Base-by-base conservation (phyloP, 2,888 invertebrate genomes). In the Coremacera marginata region DNA sequence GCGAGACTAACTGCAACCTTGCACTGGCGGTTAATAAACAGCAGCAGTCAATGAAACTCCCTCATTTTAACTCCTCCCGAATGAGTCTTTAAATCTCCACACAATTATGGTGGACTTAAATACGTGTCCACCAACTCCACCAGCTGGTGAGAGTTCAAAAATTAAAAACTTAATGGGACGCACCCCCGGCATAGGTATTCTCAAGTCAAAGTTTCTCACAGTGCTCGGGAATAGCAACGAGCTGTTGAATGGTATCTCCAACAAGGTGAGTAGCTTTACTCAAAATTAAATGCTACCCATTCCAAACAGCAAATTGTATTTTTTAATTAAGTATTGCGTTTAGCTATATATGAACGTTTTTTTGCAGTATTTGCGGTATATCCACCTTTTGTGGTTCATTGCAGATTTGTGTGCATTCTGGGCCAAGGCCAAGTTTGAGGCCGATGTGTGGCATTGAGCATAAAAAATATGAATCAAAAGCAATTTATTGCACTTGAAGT, bases 161-260 rank as follows among this genome's bases (percentile, higher is more conserved):
- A 88, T 90, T 65, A 90, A 89, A 84, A 84, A 87, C 77, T 87
- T 90, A 72, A 90, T 90, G 89, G 90, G 89, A 44, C 86, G 88
- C 3, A 88, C 88, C 67, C 90, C 90, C 31, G 89, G 90, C 78
- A 88, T 87, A 72, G 88, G 88, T 3, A 88, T 90, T 78, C 85
- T 91, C 34, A 90, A 90, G 81, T 89, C 90, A 34, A 90, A 90
- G 81, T 89, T 90, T 80, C 82, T 90, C 72, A 89, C 90, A 3
- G 90, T 91, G 76, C 84, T 91, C 70, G 91, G 90, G 62, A 90
- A 90, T 79, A 90, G 91, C 81, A 91, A 90, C 79, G 91, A 91
- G 82, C 84, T 91, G 75, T 85, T 91, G 76, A 90, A 89, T 79
- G 91, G 89, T 60, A 88, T 90, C 82, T 90, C 90, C 37, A 90